These are phyloP conservation scores for Gila orcuttii DNA, from an alignment of 2,113 vertebrate genomes.

Conservation along the genomic window DNA sequence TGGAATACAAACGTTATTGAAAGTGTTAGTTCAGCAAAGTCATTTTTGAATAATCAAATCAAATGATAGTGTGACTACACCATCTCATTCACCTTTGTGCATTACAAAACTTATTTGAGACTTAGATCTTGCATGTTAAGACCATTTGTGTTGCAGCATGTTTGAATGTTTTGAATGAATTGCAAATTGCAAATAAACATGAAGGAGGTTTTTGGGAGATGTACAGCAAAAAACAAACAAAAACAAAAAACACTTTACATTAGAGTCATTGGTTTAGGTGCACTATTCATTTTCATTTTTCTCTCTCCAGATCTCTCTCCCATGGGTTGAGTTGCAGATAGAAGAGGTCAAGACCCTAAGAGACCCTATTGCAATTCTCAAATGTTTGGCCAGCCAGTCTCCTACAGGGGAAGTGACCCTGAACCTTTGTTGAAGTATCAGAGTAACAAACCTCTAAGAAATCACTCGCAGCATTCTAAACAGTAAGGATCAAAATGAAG, in stretches of 20 bases:
- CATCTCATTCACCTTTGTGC: neutral
- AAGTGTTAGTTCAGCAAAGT: neutral
- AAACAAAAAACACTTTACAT: no score
- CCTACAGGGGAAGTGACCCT: conserved; percentile 74
- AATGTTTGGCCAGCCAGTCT: conserved; percentile 72
- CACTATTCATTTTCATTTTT: neutral
- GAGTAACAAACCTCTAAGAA: neutral
- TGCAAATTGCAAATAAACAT: neutral
- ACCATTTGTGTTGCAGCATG: neutral
- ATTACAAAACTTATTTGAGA: neutral
- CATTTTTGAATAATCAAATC: neutral
- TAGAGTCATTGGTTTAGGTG: neutral
- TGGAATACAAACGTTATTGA: neutral
- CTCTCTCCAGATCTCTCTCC: conserved; percentile 67
- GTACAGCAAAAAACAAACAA: neutral
- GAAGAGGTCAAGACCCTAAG: conserved; percentile 55
- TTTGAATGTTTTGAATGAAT: neutral
- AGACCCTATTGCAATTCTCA: conserved; percentile 66
- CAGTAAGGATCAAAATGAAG: neutral
- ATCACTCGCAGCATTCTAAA: neutral
- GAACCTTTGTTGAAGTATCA: conserved; percentile 65
- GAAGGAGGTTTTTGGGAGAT: neutral
- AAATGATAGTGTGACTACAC: neutral
- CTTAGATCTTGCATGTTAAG: neutral
- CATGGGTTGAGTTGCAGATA: conserved; percentile 73